Conservation (phyloP, 2,888 invertebrate species). For the Chloromyia formosa region DNA sequence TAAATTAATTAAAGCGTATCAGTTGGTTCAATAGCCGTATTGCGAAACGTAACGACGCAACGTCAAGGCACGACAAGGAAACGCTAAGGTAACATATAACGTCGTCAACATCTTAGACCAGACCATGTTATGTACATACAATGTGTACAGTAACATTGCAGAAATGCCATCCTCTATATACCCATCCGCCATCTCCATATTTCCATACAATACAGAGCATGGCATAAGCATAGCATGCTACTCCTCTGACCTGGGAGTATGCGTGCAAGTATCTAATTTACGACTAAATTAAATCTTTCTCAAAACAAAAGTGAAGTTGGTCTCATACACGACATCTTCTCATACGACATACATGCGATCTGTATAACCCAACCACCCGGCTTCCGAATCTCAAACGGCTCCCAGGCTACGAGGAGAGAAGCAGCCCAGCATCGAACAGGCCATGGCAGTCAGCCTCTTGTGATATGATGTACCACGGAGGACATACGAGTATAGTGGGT, state of each 20-base stretch:
- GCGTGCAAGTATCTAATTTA: slow-evolving; percentile 49
- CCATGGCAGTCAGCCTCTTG: no score
- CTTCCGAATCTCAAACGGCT: slow-evolving; percentile 26
- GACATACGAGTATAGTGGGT: no score
- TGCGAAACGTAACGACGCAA: slow-evolving; percentile 25
- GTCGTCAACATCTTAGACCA: slow-evolving; percentile 7
- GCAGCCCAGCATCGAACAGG: no score
- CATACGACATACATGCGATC: slow-evolving; percentile 43
- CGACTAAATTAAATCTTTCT: slow-evolving; percentile 49
- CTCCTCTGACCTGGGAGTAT: slow-evolving; percentile 34
- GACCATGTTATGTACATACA: neutral
- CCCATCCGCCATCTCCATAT: slow-evolving; percentile 21
- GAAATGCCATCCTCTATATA: neutral
- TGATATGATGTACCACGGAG: no score
- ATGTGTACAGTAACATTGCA: neutral
- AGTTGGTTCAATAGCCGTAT: slow-evolving; percentile 41
- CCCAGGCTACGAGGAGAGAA: slow-evolving; percentile 11
- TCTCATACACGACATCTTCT: slow-evolving; percentile 44
- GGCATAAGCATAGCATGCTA: neutral
- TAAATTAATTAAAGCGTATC: slow-evolving; percentile 50
- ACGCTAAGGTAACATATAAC: slow-evolving; percentile 1
- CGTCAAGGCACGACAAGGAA: slow-evolving; percentile 14
- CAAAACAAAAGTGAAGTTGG: slow-evolving; percentile 49
- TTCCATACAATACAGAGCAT: slow-evolving; percentile 27
- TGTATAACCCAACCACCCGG: slow-evolving; percentile 36